Base-by-base conservation (phyloP, 2,113 vertebrate species). In the Podarcis cretensis region DNA sequence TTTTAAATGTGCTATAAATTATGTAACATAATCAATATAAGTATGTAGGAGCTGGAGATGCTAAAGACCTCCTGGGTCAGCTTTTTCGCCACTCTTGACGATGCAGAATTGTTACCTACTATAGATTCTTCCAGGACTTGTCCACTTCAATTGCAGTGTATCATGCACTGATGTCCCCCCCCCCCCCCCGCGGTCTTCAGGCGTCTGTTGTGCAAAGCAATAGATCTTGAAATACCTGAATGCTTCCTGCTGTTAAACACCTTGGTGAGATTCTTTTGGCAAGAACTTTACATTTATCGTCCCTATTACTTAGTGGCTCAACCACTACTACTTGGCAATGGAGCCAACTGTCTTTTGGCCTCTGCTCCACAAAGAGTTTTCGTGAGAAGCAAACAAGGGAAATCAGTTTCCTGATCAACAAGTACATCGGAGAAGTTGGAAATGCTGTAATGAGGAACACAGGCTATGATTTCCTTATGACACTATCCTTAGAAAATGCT, bases 1-100 rank as follows among this genome's bases (percentile, higher is more conserved):
- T 89, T 71, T n/a, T 89, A 89, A 81, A 65, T 87, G 81, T 84
- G 93, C 89, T 92, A 95, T 96, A 94, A 96, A 94, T 95, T 90
- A 96, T 95, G 87, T 90, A 83, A 90, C 81, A 0, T 5, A 74
- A 93, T 95, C 92, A 76, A 92, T 93, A 94, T 82, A 90, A 2
- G 1, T 92, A 90, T 84, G 4, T 91, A 78, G 92, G 87, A 79
- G 85, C 7, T 86, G 79, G 83, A 90, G 88, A 74, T 32, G 91
- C 87, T 1, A 5, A 68, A 68, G 37, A 79, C 37, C 75, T 78
- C 80, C 4, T 90, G 3, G 79, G 85, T 89, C 86, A n/a, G 71
- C 66, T 84, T 79, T 48, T 59, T 27, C 2, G 3, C 66, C 59
- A 23, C 30, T 35, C 40, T 69, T 48, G 68, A 59, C 48, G 12